Base-by-base conservation (phyloP, 2,888 invertebrate genomes). In the Lutraria lutraria region DNA sequence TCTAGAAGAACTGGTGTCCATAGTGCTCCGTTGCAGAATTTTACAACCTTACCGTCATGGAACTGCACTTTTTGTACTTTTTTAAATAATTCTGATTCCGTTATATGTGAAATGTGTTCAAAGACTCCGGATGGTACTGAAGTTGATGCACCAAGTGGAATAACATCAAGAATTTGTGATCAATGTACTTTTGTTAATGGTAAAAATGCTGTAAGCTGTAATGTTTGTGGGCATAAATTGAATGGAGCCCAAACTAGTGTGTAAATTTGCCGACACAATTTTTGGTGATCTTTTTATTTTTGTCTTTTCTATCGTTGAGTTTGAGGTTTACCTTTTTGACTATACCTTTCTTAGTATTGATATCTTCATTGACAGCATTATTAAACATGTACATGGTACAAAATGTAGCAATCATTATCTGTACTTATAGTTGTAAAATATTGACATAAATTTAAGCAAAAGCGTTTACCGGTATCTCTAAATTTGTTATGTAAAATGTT, bases 101-200 rank as follows among this genome's bases (percentile, higher is more conserved):
- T 43, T 53, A 82, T 89, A 3, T 94, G 94, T 90, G 89, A 79
- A 31, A 91, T 92, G 79, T 94, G 94, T 91, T 88, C 87, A 72
- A 93, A 89, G 34, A 89, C 90, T 63, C 86, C 89, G n/a, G 89
- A 88, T 15, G n/a, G 60, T 21, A 81, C 82, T 4, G 92, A 92
- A 56, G 83, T 89, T 34, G 92, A 92, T 56, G 85, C 87, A 19
- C 91, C 91, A 0, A 86, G 72, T 0, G 92, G 93, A 8, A 76
- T 87, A 43, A 86, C 85, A 0, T 88, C 85, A 10, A 88, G 88
- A 68, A 87, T 92, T 2, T 93, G 93, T 83, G 85, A 63, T 31
- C 82, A 91, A 29, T 93, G 93, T 85, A 93, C 93, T 0, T 88
- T 92, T 31, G 90, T 92, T 83, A 93, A 93, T 87, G 72, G 76